These are phyloP conservation scores for Tetragnatha versicolor DNA, from an alignment of 1,140 invertebrate genomes.

Conservation along the genomic window DNA sequence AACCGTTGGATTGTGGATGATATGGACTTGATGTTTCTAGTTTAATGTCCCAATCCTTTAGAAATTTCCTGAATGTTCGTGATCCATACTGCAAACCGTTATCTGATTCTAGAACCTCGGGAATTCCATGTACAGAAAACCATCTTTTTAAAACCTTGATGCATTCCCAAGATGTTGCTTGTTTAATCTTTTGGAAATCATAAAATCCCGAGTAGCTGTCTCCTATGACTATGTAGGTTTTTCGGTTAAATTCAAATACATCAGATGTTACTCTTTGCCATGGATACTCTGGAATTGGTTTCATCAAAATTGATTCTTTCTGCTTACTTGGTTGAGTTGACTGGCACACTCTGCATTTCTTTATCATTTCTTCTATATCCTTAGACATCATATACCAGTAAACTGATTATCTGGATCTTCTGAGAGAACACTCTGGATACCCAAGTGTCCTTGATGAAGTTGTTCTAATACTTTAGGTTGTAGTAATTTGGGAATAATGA, in stretches of 20 bases:
- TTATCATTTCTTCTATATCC: background rate
- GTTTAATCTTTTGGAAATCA: too few species aligned
- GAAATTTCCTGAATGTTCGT: background rate
- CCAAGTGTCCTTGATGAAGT: background rate
- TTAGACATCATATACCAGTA: conserved; percentile 8
- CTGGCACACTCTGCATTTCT: background rate
- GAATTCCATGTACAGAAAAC: background rate
- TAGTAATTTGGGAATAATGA: background rate
- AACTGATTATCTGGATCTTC: background rate
- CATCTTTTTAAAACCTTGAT: background rate
- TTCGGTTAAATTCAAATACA: background rate
- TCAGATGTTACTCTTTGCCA: conserved; percentile 10
- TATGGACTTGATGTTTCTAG: background rate
- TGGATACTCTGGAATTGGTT: conserved; percentile 2
- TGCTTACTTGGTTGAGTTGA: background rate
- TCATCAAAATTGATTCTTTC: background rate
- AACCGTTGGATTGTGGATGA: background rate
- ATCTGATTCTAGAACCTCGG: background rate
- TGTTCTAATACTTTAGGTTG: background rate
- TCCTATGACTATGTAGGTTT: background rate
- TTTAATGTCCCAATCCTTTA: background rate
- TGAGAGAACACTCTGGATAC: background rate
- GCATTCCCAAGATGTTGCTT: background rate
- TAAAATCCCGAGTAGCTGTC: conserved; percentile 18
- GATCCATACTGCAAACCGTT: too few species aligned